Evolutionary conservation across 2,113 vertebrate species (phyloP), one percentile per base, ranked within the genome.

Genomic region (Scatophagus argus): DNA sequence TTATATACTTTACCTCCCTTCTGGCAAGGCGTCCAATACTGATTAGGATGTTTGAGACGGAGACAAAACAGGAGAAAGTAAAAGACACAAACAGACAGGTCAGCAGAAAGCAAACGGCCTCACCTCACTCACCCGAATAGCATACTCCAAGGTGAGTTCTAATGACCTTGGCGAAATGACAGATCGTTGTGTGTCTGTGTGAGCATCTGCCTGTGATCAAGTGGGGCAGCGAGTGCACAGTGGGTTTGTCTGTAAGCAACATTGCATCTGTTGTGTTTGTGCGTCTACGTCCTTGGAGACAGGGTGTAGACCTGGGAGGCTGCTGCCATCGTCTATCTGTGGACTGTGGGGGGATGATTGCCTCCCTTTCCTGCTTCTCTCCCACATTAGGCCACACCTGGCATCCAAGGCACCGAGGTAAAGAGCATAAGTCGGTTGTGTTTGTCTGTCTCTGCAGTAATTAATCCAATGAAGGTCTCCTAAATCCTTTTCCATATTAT

Each of bases 71-170:
- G 74, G 70, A 75, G 62, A 82, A 79, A 89, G 80, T 82, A 83
- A 81, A 43, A 76, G 78, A 49, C 66, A 41, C 60, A 86, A 74
- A 82, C 75, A 83, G 74, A 86, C 80, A 79, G 84, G 77, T 92
- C 90, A 89, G 88, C 89, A 87, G 84, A 85, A 79, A 85, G 79
- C 38, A 55, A 83, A 88, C 55, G 47, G 81, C 84, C 82, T 77
- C 77, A 49, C 73, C 74, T 89, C 65, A 78, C 82, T 87, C 86
- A 87, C 51, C 82, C 41, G n/a, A 77, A 74, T 47, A 76, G 87
- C 85, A 82, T 87, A 79, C 78, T 86, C 85, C 84, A 77, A 86
- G 88, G 85, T 89, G 89, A 90, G 79, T 73, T 79, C 52, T 90
- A 83, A 91, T 84, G 76, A 89, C 82, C 85, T 88, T 67, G 29